Conservation (phyloP, 1,140 invertebrate species). For the Zaprionus ghesquierei region DNA sequence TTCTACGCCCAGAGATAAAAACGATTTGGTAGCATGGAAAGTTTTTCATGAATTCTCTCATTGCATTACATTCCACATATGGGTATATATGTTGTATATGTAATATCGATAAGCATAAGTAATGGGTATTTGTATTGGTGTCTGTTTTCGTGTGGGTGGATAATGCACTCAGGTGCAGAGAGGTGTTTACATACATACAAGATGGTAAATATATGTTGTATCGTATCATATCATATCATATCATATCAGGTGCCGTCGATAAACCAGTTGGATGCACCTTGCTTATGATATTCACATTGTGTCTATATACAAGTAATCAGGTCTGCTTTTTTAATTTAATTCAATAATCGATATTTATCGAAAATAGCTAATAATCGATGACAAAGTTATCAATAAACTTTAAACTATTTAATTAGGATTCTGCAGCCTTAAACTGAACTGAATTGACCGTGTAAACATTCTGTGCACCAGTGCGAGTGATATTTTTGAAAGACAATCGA, state of each 20-base stretch:
- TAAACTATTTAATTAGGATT: not conserved
- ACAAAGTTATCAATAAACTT: not conserved
- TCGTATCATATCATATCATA: constrained; percentile 9
- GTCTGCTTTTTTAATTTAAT: not conserved
- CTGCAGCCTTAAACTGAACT: constrained; percentile 4
- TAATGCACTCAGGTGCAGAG: constrained; percentile 35
- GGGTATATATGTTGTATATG: constrained; percentile 14
- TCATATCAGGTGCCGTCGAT: constrained; percentile 26
- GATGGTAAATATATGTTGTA: constrained; percentile 1
- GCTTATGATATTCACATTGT: constrained; percentile 7
- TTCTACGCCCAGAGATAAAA: constrained; percentile 50
- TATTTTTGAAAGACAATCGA: constrained; percentile 20
- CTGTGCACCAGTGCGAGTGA: constrained; percentile 55
- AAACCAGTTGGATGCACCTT: constrained; percentile 23
- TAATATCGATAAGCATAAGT: constrained; percentile 31
- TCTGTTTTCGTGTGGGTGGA: constrained; percentile 9
- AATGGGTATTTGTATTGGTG: not conserved
- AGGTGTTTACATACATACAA: constrained; percentile 37
- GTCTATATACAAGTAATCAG: constrained; percentile 17
- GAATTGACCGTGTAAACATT: constrained; percentile 48
- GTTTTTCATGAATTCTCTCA: constrained; percentile 76
- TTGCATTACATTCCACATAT: constrained; percentile 53
- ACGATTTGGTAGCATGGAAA: constrained; percentile 59
- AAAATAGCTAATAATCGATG: no score
- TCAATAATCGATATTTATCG: not conserved